phyloP scores from a whole-genome alignment of 2,888 invertebrate genomes.

The Lomographa bimaculata region DNA sequence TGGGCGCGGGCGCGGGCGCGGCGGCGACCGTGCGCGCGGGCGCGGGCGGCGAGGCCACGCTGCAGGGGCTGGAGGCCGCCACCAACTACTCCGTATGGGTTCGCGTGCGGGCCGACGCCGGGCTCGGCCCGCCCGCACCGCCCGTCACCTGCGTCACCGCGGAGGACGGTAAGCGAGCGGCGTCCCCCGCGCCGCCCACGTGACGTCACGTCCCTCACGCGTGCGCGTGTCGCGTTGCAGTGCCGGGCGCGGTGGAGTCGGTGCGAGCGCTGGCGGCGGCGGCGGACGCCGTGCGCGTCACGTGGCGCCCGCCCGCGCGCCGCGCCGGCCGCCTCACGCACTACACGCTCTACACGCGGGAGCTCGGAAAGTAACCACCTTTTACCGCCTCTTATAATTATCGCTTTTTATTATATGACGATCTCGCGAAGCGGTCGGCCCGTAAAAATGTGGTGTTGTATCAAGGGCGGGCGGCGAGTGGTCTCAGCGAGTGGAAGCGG shows the following conservation, averaged over 20 bases:
- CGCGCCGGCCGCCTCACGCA: constrained; percentile 89
- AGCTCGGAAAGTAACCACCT: constrained; percentile 84
- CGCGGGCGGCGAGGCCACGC: constrained; percentile 65
- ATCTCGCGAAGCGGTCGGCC: too few relatives aligned
- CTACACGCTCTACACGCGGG: constrained; percentile 90
- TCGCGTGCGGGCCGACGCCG: constrained; percentile 89
- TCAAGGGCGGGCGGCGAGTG: constrained; percentile 62
- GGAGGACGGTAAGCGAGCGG: constrained; percentile 86
- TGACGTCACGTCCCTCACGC: not conserved
- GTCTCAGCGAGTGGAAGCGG: constrained; percentile 59
- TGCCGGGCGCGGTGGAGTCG: constrained; percentile 89
- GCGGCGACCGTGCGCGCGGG: constrained; percentile 35
- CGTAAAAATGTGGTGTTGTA: constrained; percentile 36
- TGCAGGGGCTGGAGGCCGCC: constrained; percentile 89
- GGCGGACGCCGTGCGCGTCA: constrained; percentile 89
- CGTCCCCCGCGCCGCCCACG: not conserved
- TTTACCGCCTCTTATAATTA: too few relatives aligned
- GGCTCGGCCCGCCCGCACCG: constrained; percentile 89
- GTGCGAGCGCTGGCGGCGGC: constrained; percentile 91
- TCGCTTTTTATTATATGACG: too few relatives aligned
- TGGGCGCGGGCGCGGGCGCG: constrained; percentile 35
- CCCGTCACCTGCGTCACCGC: constrained; percentile 89
- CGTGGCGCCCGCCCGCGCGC: constrained; percentile 90
- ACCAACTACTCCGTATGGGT: constrained; percentile 93
- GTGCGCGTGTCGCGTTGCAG: too few relatives aligned